Conservation (phyloP, 2,113 vertebrate genomes). For the Reinhardtius hippoglossoides region DNA sequence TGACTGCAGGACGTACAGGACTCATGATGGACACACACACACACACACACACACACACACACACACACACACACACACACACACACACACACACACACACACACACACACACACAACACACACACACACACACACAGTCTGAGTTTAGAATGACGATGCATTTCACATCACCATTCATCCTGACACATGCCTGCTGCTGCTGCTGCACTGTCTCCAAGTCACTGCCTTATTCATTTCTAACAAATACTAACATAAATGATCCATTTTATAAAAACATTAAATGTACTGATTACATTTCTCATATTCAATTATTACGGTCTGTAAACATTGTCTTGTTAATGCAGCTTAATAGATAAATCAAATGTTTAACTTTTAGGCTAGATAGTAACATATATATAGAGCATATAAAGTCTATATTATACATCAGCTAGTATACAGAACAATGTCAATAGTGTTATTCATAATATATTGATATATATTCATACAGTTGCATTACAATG, state of each 20-base stretch:
- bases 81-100: conserved; percentile 24
- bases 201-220: background rate
- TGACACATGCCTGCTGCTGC: conserved; percentile 1
- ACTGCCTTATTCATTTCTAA: too few species aligned
- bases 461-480: too few species aligned
- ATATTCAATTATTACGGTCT: too few species aligned
- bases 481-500: too few species aligned
- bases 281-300: too few species aligned
- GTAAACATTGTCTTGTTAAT: background rate
- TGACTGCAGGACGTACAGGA: too few species aligned
- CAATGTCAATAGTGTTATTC: too few species aligned
- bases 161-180: conserved; percentile 4
- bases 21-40: background rate
- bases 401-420: too few species aligned
- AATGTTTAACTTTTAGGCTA: background rate
- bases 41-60: conserved; percentile 26
- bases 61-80: conserved; percentile 2
- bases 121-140: background rate
- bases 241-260: too few species aligned
- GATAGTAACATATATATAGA: background rate
- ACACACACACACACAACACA: conserved; percentile 24
- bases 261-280: too few species aligned
- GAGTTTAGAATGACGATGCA: conserved; percentile 20
- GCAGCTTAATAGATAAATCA: background rate
- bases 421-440: too few species aligned